A percentile compares a stretch with the other conserved stretches of the same genome.
Conservation (phyloP, 1,140 invertebrate species). For the Cherax quadricarinatus region DNA sequence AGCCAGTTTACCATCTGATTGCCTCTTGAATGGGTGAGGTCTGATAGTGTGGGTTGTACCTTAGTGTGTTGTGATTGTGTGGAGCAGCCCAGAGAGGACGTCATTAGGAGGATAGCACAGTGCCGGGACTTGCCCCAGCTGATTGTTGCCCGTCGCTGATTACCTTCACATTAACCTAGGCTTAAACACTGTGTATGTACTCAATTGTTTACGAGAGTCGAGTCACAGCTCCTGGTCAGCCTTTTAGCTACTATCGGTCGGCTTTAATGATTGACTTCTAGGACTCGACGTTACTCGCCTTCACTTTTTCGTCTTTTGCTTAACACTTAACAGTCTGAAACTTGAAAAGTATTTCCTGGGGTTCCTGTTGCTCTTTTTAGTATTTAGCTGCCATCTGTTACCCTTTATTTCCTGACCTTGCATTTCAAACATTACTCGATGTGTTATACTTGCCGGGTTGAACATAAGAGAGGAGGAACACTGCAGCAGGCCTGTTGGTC, state of each 20-base stretch:
- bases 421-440: no score
- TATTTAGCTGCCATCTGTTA: no score
- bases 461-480: no score
- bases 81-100: not conserved
- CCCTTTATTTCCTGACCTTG: no score
- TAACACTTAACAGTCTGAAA: no score
- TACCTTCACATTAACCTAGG: not conserved
- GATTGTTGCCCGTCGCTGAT: not conserved
- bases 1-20: conserved; percentile 7
- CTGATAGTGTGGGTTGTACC: not conserved
- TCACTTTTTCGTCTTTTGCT: no score
- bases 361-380: no score
- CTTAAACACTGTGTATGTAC: not conserved
- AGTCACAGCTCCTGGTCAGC: not conserved
- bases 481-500: no score
- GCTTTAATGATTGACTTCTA: no score
- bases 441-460: no score
- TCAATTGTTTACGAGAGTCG: not conserved
- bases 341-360: no score
- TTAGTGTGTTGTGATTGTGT: conserved; percentile 10
- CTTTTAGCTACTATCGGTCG: not conserved
- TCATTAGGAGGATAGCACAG: not conserved
- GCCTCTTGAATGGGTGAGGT: not conserved
- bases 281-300: no score
- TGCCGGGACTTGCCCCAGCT: not conserved